Conservation (phyloP, 1,140 invertebrate genomes). For the Acromyrmex charruanus region DNA sequence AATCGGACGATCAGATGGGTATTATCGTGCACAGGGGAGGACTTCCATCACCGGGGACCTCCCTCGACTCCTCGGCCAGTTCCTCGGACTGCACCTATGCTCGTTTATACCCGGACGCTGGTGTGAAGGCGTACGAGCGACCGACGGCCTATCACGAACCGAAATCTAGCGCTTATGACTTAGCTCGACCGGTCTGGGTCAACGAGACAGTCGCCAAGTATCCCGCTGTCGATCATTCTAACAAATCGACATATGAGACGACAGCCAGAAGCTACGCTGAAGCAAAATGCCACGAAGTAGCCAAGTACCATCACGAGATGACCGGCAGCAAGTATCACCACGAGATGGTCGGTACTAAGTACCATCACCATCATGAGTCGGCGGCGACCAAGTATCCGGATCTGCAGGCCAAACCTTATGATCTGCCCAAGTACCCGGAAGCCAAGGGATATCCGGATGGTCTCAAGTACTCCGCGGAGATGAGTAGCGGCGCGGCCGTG, state of each 20-base stretch:
- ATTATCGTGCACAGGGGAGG: slow-evolving; percentile 74
- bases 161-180: slow-evolving; percentile 75
- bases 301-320: slow-evolving; percentile 72
- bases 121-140: slow-evolving; percentile 79
- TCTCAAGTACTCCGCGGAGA: slow-evolving; percentile 78
- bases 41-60: slow-evolving; percentile 63
- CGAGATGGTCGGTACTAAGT: slow-evolving; percentile 42
- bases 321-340: slow-evolving; percentile 33
- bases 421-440: slow-evolving; percentile 80
- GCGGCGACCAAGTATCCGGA: slow-evolving; percentile 75
- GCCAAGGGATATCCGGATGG: slow-evolving; percentile 76
- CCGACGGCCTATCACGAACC: slow-evolving; percentile 77
- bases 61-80: slow-evolving; percentile 64
- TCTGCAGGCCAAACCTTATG: slow-evolving; percentile 77
- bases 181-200: slow-evolving; percentile 71
- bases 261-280: slow-evolving; percentile 76
- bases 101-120: slow-evolving; percentile 75
- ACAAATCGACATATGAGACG: slow-evolving; percentile 73
- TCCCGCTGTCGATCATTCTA: slow-evolving; percentile 72
- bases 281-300: slow-evolving; percentile 74
- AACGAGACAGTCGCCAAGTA: slow-evolving; percentile 75
- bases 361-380: slow-evolving; percentile 60
- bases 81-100: slow-evolving; percentile 81
- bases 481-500: slow-evolving; percentile 55
- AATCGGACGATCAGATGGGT: slow-evolving; percentile 82